A percentile compares a stretch with the other conserved stretches of the same genome.
Conservation (phyloP, 1,140 invertebrate genomes). For the Neodiprion fabricii region DNA sequence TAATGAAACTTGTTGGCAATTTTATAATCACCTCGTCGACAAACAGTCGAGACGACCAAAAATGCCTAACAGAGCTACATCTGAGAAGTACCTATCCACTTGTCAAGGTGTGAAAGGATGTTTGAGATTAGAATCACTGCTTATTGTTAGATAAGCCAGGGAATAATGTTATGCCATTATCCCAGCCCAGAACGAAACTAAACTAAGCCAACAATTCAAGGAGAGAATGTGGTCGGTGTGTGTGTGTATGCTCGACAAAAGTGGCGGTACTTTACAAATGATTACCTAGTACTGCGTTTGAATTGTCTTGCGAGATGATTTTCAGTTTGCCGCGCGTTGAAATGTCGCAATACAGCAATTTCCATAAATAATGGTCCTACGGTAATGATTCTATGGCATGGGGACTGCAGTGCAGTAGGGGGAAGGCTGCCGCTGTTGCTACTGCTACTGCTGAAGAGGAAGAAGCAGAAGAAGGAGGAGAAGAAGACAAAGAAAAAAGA, state of each 20-base stretch:
- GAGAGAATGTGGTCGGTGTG: neutral
- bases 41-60: no score
- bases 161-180: neutral
- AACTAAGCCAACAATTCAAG: neutral
- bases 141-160: neutral
- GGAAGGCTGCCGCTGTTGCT: slow-evolving; percentile 17
- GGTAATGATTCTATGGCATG: neutral
- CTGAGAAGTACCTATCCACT: no score
- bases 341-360: slow-evolving; percentile 1
- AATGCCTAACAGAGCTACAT: no score
- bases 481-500: slow-evolving; percentile 2
- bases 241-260: neutral
- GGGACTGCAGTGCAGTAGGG: slow-evolving; percentile 14
- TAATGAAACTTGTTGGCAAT: no score
- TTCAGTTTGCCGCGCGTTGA: neutral
- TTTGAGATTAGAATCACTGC: slow-evolving; percentile 6
- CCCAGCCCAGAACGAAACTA: neutral
- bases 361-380: neutral
- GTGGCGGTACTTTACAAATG: neutral
- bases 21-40: no score
- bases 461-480: slow-evolving; percentile 2
- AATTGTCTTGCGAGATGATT: neutral
- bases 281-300: neutral
- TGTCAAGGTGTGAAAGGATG: neutral
- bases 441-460: neutral